A percentile compares a stretch with the other conserved stretches of the same genome.
Conservation (phyloP, 2,888 invertebrate genomes). For the Branchipolynoe longqiensis region DNA sequence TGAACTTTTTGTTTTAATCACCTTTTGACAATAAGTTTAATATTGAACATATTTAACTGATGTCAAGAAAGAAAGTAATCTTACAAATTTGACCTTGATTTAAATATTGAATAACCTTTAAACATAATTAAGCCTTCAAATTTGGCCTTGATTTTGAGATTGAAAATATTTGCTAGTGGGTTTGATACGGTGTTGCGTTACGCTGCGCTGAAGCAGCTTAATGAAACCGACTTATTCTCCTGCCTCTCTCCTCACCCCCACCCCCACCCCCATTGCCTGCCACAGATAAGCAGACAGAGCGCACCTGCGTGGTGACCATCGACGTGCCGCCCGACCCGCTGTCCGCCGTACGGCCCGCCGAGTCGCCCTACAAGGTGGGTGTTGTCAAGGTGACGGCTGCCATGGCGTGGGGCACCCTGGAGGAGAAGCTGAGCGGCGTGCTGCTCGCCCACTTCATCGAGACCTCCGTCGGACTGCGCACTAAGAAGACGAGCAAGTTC, state of each 20-base stretch:
- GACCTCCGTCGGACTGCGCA: slow-evolving; percentile 75
- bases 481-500: slow-evolving; percentile 73
- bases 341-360: slow-evolving; percentile 17
- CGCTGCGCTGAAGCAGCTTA: background rate
- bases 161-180: background rate
- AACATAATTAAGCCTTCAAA: too few species aligned
- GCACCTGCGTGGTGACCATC: slow-evolving; percentile 61
- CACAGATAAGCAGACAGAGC: slow-evolving; percentile 55
- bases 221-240: background rate
- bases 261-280: too few species aligned
- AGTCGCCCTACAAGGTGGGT: slow-evolving; percentile 68
- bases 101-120: too few species aligned
- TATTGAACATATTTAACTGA: too few species aligned
- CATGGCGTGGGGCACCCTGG: slow-evolving; percentile 73
- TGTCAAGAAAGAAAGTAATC: too few species aligned
- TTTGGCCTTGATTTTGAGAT: too few species aligned
- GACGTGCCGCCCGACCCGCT: slow-evolving; percentile 54
- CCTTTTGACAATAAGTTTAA: too few species aligned
- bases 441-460: slow-evolving; percentile 73
- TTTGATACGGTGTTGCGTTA: too few species aligned
- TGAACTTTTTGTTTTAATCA: too few species aligned
- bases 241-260: background rate
- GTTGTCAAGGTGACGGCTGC: slow-evolving; percentile 67
- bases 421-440: slow-evolving; percentile 70
- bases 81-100: too few species aligned